Base-by-base conservation (phyloP, 2,797 vertebrate genomes). In the Alcedo quadribrachys region DNA sequence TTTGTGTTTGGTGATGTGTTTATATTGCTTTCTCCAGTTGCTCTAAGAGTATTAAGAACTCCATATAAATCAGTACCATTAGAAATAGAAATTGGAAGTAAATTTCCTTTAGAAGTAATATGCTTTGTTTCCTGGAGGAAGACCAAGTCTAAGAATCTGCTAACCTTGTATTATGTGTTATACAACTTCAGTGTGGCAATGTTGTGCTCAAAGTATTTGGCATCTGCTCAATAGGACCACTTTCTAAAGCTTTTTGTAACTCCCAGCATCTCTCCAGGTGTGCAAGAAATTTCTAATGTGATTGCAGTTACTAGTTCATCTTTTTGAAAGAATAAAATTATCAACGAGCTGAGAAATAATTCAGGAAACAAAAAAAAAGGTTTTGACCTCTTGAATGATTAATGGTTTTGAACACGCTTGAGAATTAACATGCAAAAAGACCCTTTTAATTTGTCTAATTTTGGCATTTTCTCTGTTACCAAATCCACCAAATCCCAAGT, bases 161-260 rank as follows among this genome's bases (percentile, higher is more conserved):
- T 88, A 50, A 92, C 82, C 58, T 93, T 75, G 45, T 89, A 33
- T 86, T 88, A 83, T 7, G 40, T 68, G 28, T 77, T 91, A 13
- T 61, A 48, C 62, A 75, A 82, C 12, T 62, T 89, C 45, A 55
- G 1, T 28, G 42, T 87, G 50, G 69, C 21, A 3, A 84, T 74
- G 0, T 32, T 53, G n/a, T 69, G 65, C 81, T 91, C 69, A 46
- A 81, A 75, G 70, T 69, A 53, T 74, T 71, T 71, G 71, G 68
- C 73, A 86, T 83, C 66, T 79, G 70, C 58, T 85, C 65, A 76
- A 15, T 21, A 82, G 90, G 77, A 95, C 75, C 87, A 89, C 88
- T 96, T 95, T 77, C 55, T 80, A 81, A 94, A 75, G 25, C 5
- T 68, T 94, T 96, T 91, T 91, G 28, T 94, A 94, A 87, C 63